phyloP scores from a whole-genome alignment of 2,888 invertebrate species.

The Malthinus seriepunctatus region DNA sequence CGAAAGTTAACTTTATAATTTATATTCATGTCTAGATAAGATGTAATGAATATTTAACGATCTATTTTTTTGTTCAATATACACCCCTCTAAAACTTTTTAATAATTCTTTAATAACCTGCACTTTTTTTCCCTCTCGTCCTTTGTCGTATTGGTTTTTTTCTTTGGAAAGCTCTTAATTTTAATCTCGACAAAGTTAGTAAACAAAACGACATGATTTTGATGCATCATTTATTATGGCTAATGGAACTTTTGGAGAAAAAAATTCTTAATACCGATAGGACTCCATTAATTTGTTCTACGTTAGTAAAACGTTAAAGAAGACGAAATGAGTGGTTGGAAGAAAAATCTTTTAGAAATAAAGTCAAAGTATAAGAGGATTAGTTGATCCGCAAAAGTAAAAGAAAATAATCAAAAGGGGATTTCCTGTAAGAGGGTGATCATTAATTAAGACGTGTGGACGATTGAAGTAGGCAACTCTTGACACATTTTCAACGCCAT shows the following conservation, averaged over 20 bases:
- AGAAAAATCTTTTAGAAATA: constrained; percentile 11
- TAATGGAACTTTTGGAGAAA: constrained; percentile 43
- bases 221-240: constrained; percentile 50
- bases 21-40: constrained; percentile 35
- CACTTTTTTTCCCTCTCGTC: not conserved
- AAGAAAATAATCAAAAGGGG: constrained; percentile 41
- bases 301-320: constrained; percentile 7
- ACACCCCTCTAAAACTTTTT: constrained; percentile 30
- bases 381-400: constrained; percentile 41
- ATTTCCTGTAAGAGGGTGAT: constrained; percentile 34
- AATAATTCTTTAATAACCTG: constrained; percentile 1
- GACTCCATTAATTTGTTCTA: constrained; percentile 27
- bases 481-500: constrained; percentile 40
- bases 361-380: constrained; percentile 42
- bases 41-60: constrained; percentile 31
- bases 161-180: constrained; percentile 39
- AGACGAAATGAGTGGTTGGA: constrained; percentile 9
- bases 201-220: constrained; percentile 45
- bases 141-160: constrained; percentile 14
- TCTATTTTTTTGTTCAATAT: constrained; percentile 33
- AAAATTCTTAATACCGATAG: constrained; percentile 32
- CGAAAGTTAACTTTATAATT: constrained; percentile 37
- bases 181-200: constrained; percentile 39
- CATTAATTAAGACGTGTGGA: constrained; percentile 44
- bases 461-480: constrained; percentile 38